Evolutionary conservation across 2,797 vertebrate species (phyloP).

Genomic region (Arnoldichthys spilopterus): DNA sequence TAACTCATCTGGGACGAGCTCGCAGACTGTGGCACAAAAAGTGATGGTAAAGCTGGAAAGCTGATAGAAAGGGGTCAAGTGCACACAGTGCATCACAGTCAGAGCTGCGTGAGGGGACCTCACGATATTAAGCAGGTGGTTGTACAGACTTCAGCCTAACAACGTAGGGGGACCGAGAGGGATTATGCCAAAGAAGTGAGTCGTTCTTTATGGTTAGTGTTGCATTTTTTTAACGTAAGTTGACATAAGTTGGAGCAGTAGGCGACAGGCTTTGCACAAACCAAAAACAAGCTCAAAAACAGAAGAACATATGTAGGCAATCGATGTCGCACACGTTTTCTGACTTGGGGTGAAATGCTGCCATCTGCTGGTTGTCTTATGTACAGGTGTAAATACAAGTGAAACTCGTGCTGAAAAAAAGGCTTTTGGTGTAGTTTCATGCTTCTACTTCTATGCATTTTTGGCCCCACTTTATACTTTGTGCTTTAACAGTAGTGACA

Average conservation of each 20-base stretch:
- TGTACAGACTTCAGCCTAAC: conserved; percentile 61
- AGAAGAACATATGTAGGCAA: conserved; percentile 52
- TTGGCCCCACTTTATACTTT: too few species aligned
- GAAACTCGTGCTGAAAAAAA: too few species aligned
- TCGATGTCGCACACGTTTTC: conserved; percentile 82
- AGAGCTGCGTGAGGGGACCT: too few species aligned
- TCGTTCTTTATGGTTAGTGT: not conserved
- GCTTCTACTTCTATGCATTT: too few species aligned
- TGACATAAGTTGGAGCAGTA: not conserved
- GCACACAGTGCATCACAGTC: too few species aligned
- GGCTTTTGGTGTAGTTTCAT: too few species aligned
- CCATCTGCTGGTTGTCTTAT: conserved; percentile 54
- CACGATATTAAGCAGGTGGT: too few species aligned
- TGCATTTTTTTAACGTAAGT: not conserved
- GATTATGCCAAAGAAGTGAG: conserved; percentile 44
- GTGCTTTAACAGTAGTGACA: too few species aligned
- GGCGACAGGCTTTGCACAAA: not conserved
- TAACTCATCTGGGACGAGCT: too few species aligned
- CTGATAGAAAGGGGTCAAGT: too few species aligned
- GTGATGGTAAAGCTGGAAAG: too few species aligned
- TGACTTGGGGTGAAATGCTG: conserved; percentile 42
- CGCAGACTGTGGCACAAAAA: too few species aligned
- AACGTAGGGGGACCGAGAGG: conserved; percentile 67
- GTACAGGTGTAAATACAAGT: not conserved
- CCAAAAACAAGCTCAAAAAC: not conserved